phyloP scores from a whole-genome alignment of 2,113 vertebrate species.

The Eupsittula cactorum region DNA sequence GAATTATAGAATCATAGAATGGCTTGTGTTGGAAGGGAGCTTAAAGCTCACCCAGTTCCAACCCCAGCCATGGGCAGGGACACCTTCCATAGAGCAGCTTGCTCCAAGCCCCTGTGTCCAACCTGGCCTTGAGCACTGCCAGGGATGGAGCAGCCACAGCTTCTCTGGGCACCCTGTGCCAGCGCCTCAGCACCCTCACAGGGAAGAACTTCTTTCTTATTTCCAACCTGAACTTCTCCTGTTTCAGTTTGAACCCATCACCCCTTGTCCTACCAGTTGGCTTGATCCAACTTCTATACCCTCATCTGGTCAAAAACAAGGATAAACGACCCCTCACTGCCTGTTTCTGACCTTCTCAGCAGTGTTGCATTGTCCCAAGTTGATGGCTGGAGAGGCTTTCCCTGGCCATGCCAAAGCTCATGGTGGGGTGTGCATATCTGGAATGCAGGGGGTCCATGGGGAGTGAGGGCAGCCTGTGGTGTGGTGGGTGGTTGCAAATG shows the following conservation, averaged over 20 bases:
- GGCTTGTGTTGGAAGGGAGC: neutral
- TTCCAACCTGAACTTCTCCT: neutral
- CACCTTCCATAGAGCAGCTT: neutral
- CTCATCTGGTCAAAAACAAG: neutral
- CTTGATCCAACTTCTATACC: neutral
- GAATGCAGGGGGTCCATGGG: fast-evolving
- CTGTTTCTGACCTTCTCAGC: neutral
- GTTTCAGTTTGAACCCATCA: neutral
- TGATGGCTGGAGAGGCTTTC: neutral
- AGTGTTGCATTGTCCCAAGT: neutral
- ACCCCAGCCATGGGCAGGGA: neutral
- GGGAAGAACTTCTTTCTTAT: neutral
- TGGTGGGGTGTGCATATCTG: neutral
- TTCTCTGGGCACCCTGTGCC: neutral
- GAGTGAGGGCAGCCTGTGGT: neutral
- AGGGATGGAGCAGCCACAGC: neutral
- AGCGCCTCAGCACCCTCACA: neutral
- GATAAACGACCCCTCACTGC: neutral
- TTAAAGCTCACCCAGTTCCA: neutral
- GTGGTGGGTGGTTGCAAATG: neutral
- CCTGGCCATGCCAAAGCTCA: neutral
- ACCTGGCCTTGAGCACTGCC: neutral
- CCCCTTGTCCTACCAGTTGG: neutral
- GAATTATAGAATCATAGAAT: neutral
- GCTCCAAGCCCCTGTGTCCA: neutral